Conservation (phyloP, 1,140 invertebrate species). For the Drosophila rufa region DNA sequence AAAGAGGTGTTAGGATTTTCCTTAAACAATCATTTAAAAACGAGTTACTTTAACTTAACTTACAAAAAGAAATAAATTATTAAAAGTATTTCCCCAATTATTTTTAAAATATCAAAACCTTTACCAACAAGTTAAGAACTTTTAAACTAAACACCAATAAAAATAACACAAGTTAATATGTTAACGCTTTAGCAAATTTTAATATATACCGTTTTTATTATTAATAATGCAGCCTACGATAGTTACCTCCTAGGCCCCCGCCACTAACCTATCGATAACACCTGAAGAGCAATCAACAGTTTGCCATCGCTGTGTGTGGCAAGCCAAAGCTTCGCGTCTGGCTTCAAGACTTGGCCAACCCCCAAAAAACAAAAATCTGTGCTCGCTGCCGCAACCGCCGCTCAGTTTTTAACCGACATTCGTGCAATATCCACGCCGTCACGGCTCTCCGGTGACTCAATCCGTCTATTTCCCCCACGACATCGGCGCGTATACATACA, state of each 20-base stretch:
- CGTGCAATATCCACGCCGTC: conserved; percentile 40
- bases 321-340: conserved; percentile 58
- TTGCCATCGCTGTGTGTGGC: conserved; percentile 54
- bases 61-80: too few species aligned
- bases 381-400: conserved; percentile 24
- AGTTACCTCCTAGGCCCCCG: neutral
- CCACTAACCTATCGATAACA: conserved; percentile 12
- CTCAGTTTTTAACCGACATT: conserved; percentile 50
- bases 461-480: conserved; percentile 18
- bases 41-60: too few species aligned
- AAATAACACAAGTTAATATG: too few species aligned
- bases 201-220: too few species aligned
- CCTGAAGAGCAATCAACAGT: neutral
- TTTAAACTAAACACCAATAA: too few species aligned
- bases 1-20: too few species aligned
- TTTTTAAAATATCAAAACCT: too few species aligned
- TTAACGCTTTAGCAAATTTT: too few species aligned
- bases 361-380: conserved; percentile 34
- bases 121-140: too few species aligned
- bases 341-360: conserved; percentile 27
- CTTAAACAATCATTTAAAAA: too few species aligned
- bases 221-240: neutral
- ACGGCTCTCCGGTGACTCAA: conserved; percentile 24
- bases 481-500: conserved; percentile 46
- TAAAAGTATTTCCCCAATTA: too few species aligned